Percentiles rank a stretch among this genome's conserved stretches.
These are phyloP conservation scores for Psittacula echo DNA, from an alignment of 2,797 vertebrate genomes.

Conservation along the genomic window DNA sequence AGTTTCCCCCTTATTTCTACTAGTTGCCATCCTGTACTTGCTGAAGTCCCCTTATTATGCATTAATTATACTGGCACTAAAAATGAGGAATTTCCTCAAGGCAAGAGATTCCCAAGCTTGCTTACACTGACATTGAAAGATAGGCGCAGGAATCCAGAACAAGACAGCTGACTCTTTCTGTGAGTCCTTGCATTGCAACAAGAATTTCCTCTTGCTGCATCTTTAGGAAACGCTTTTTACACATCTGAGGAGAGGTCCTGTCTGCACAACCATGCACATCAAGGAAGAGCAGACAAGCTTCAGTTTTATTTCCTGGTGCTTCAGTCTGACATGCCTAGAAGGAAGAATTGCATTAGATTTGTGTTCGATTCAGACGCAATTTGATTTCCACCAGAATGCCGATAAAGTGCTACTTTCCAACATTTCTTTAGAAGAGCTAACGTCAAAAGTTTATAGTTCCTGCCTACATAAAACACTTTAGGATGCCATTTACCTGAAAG, in stretches of 20 bases:
- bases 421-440: slow-evolving; percentile 41
- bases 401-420: not conserved
- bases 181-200: not conserved
- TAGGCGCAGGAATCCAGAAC: not conserved
- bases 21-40: not conserved
- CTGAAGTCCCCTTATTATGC: not conserved
- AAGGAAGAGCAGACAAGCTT: not conserved
- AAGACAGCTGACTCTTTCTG: not conserved
- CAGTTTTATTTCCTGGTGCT: not conserved
- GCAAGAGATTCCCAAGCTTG: not conserved
- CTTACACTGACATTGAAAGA: not conserved
- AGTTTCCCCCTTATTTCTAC: not conserved
- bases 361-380: not conserved
- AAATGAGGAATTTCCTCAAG: not conserved
- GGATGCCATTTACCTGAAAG: slow-evolving; percentile 30
- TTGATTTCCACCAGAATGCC: slow-evolving; percentile 17
- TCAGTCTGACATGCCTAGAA: not conserved
- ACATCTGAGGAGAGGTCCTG: not conserved
- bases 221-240: not conserved
- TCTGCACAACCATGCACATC: not conserved
- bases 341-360: not conserved
- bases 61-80: not conserved
- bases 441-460: slow-evolving; percentile 10
- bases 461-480: slow-evolving; percentile 11
- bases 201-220: not conserved